Base-by-base conservation (phyloP, 2,113 vertebrate genomes). In the Daubentonia madagascariensis region DNA sequence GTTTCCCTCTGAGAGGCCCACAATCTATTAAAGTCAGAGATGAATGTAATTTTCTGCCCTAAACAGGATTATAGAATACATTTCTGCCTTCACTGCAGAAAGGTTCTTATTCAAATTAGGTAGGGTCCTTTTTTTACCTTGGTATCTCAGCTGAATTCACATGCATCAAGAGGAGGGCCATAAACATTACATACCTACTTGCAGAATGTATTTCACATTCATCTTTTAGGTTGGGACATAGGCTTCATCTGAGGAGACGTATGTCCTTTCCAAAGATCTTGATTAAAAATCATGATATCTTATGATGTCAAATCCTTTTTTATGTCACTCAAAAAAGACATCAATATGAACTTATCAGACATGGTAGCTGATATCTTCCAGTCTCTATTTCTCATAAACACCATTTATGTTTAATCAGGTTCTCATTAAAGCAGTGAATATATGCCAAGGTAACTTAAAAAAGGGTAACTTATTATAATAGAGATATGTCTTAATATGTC, bases 51-150 rank as follows among this genome's bases (percentile, higher is more conserved):
- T 94, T 79, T 92, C 28, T 96, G 11, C 57, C 70, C n/a, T 78
- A 95, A 97, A 97, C 9, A 89, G 45, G 73, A 95, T 97, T 98
- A 97, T 30, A 93, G 48, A 84, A 96, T 95, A 96, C 17, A 80
- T 92, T 94, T 78, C 30, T 92, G 67, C 32, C 79, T 95, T 96
- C 70, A 68, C 11, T 96, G 43, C 67, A 67, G 83, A 89, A 98
- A 72, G 17, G 35, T 76, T 59, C 43, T 89, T 97, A 96, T 89
- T 97, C 25, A 91, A 72, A 94, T 78, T 54, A 73, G 25, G 9
- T 63, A 89, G 32, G 32, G 5, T 2, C 5, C 48, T 7, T 8
- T 95, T 97, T 81, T 81, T 4, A 89, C 11, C 1, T 13, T 91
- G 50, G 43, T 10, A 67, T 54, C 4, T 72, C 13, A 59, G 63